Base-by-base conservation (phyloP, 30 jellyfish, hydroid and myxozoan species). In the Hydra vulgaris region DNA sequence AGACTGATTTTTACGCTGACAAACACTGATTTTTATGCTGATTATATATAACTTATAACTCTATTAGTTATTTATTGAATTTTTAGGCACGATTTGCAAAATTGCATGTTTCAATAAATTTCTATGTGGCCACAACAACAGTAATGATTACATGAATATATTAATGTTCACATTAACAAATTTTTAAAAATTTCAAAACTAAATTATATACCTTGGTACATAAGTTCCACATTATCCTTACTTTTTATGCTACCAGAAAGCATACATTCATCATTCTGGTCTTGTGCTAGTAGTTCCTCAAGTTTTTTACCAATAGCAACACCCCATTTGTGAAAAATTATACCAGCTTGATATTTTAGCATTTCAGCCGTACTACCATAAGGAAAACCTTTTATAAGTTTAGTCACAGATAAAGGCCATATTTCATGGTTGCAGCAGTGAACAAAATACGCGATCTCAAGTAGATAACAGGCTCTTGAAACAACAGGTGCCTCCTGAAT, bases 401-500 rank as follows among this genome's bases (percentile, higher is more conserved):
- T 52, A 12, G 82, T 77, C 73, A 85, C 53, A 18, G 61, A 53
- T 12, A 86, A 0, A 21, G 95, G 95, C 95, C 96, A 87, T 71
- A 78, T 88, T 0, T 92, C 96, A 18, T 75, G 88, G 74, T 83
- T 87, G 80, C 98, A 92, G 1, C 25, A 56, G 75, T 84, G 87
- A 5, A 92, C 96, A 78, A 83, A 87, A 76, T 84, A 74, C 25
- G 97, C 96, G 54, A 95, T 79, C 53, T 92, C 98, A 18, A 92
- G 79, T 40, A 92, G 83, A 21, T 88, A 72, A 17, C 95, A 89
- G 0, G 96, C 96, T 67, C 98, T 82, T 1, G 98, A 81, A 71
- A 92, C 84, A 54, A 92, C 95, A 0, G 98, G 98, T 15, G 98
- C 98, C 74, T 84, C 92, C 98, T 92, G 75, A 78, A 66, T 66